Evolutionary conservation across 2,797 vertebrate genomes (phyloP).

Genomic region (Enteromius viviparus): DNA sequence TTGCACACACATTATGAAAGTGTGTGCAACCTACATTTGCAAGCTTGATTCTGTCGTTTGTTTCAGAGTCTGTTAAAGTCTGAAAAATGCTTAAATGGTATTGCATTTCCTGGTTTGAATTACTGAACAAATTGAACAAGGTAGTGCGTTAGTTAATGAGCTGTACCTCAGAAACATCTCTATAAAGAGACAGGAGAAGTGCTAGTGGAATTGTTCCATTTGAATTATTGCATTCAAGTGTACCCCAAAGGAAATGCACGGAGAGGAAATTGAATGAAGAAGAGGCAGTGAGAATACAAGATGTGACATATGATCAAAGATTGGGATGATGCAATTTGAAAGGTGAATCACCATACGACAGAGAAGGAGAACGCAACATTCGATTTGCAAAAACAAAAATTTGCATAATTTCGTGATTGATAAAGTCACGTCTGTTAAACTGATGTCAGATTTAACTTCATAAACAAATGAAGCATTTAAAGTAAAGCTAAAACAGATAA

Average conservation of each 20-base stretch:
- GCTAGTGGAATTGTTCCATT: conserved; percentile 37
- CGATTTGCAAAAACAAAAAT: conserved; percentile 16
- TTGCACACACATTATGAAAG: conserved; percentile 11
- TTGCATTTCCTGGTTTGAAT: conserved; percentile 27
- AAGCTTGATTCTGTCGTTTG: conserved; percentile 18
- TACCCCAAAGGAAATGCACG: conserved; percentile 30
- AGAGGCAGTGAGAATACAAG: conserved; percentile 19
- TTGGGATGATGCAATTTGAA: conserved; percentile 45
- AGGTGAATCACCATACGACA: conserved; percentile 38
- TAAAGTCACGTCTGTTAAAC: conserved; percentile 28
- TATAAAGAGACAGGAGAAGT: conserved; percentile 8
- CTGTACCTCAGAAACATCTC: conserved; percentile 16
- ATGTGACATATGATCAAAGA: conserved; percentile 42
- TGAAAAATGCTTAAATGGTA: conserved; percentile 25
- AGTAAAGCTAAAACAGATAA: not conserved
- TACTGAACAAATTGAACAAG: conserved; percentile 44
- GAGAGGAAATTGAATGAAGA: conserved; percentile 31
- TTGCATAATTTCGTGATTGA: conserved; percentile 37
- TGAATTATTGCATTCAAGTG: conserved; percentile 43
- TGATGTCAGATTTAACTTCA: conserved; percentile 12
- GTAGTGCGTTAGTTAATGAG: conserved; percentile 46
- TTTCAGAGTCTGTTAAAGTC: conserved; percentile 20
- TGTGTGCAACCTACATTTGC: conserved; percentile 12
- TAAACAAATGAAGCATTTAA: conserved; percentile 6
- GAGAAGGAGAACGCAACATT: conserved; percentile 13